Evolutionary conservation across 2,888 invertebrate genomes (phyloP).

Genomic region (Harpagoxenus sublaevis): DNA sequence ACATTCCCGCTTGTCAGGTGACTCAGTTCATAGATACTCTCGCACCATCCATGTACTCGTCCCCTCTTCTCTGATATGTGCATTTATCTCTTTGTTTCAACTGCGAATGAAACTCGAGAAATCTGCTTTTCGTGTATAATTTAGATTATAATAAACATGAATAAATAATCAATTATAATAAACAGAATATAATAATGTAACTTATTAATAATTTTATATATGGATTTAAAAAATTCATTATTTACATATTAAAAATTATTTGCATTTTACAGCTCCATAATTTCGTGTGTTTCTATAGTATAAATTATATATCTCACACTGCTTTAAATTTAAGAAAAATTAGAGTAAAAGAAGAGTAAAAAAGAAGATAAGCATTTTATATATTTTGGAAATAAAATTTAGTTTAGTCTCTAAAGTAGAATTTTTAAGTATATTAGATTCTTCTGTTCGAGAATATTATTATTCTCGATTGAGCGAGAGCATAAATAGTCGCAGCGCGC

Average conservation of each 20-base stretch:
- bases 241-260: neutral
- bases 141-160: neutral
- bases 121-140: neutral
- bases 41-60: neutral
- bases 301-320: neutral
- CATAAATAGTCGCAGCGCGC: no score
- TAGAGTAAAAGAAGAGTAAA: no score
- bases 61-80: neutral
- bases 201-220: neutral
- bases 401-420: neutral
- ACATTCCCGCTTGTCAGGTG: neutral
- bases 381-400: neutral
- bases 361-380: neutral
- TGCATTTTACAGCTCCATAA: neutral
- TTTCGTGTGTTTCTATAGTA: neutral
- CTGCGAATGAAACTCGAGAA: neutral
- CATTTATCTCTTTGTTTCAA: neutral
- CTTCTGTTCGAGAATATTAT: no score
- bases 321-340: neutral
- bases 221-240: neutral
- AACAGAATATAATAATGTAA: no score
- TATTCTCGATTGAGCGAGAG: no score
- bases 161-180: no score
- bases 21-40: neutral
- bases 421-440: neutral